These are phyloP conservation scores for Sesamia nonagrioides DNA, from an alignment of 1,140 invertebrate genomes.

Conservation along the genomic window DNA sequence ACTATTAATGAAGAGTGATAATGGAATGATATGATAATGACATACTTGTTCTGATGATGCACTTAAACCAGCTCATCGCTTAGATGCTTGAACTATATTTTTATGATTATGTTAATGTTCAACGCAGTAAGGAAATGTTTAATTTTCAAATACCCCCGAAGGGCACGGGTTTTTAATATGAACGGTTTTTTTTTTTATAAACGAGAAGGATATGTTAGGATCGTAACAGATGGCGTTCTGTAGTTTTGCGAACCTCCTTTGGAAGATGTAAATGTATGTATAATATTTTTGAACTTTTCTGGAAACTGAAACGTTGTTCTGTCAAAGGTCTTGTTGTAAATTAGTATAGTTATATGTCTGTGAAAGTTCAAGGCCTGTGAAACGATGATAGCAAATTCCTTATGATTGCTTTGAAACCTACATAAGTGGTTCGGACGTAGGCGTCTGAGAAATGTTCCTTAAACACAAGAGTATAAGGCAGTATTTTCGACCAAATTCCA, in stretches of 20 bases:
- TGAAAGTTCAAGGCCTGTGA: constrained; percentile 1
- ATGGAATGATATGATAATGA: background rate
- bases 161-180: too few relatives aligned
- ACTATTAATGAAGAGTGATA: too few relatives aligned
- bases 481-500: constrained; percentile 13
- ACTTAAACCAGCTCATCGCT: background rate
- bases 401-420: constrained; percentile 19
- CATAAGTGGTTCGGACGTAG: background rate
- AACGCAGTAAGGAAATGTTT: too few relatives aligned
- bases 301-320: background rate
- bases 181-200: too few relatives aligned
- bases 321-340: background rate
- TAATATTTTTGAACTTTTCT: background rate
- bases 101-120: background rate
- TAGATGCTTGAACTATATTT: background rate
- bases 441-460: background rate
- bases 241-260: too few relatives aligned
- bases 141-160: too few relatives aligned
- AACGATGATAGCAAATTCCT: constrained; percentile 27
- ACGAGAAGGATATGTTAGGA: too few relatives aligned
- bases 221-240: too few relatives aligned
- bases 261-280: too few relatives aligned
- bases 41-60: background rate
- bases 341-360: background rate
- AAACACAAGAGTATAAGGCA: background rate